Evolutionary conservation across 2,888 invertebrate genomes (phyloP), one percentile per base, ranked within the genome.

Genomic region (Papilio demoleus): DNA sequence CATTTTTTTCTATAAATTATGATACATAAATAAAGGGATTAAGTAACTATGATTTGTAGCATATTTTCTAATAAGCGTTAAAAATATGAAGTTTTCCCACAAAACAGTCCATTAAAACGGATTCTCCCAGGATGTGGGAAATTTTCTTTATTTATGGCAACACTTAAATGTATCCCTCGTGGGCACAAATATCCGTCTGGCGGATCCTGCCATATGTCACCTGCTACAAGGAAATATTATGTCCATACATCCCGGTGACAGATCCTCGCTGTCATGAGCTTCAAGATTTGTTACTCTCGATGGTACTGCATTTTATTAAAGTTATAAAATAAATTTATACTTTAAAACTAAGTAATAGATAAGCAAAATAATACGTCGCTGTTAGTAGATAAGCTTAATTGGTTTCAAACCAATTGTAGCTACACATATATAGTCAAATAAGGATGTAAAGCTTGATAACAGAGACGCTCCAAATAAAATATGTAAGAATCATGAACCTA

Each of bases 121-220:
- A 12, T 27, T 1, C 17, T 19, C 60, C 24, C 40, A 27, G 66
- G 19, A 59, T 42, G 24, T 17, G 50, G 42, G 27, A 40, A 36
- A 53, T 62, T 27, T 53, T 38, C 53, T 17, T 65, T 69, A 69
- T 69, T 69, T 69, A 69, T 69, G 50, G 53, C 60, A 65, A 61
- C 65, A 65, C 69, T 69, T 60, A 61, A 56, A 68, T 42, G 34
- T 69, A 61, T 69, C 56, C 58, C 22, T 58, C 45, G 62, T 63
- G 17, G 47, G 36, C 38, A 59, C 68, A 47, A 64, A 68, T 68
- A 64, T 64, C 64, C 42, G 50, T 64, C 63, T 59, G 27, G 47
- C 24, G 56, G 63, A 42, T 47, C 38, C 31, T 19, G 31, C 60
- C 53, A 65, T 69, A 69, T 69, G 60, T 69, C 61, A 65, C 69